Evolutionary conservation across 2,797 vertebrate genomes (phyloP).

Genomic region (Microcaecilia unicolor): DNA sequence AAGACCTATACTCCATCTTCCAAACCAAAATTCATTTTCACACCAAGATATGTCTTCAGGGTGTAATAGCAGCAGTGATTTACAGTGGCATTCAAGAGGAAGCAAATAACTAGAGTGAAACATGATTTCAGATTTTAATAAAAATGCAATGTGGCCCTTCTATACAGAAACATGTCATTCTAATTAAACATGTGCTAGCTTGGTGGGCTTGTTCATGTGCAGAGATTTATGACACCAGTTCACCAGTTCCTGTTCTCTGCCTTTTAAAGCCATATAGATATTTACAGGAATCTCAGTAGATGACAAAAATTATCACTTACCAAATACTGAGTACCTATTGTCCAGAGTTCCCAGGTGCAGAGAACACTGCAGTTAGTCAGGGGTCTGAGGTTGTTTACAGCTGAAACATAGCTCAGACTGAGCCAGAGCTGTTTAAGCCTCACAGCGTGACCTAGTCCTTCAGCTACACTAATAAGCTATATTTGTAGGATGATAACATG

Average conservation of each 20-base stretch:
- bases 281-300: slow-evolving; percentile 3
- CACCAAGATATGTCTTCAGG: slow-evolving; percentile 10
- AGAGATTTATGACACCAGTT: not conserved
- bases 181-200: too few species aligned
- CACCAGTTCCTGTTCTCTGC: not conserved
- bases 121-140: slow-evolving; percentile 15
- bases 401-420: slow-evolving; percentile 11
- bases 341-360: slow-evolving; percentile 5
- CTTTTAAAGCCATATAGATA: not conserved
- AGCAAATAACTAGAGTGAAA: not conserved
- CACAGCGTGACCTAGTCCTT: slow-evolving; percentile 35
- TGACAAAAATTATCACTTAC: slow-evolving; percentile 39
- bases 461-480: slow-evolving; percentile 58
- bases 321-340: slow-evolving; percentile 11
- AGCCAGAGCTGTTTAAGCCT: slow-evolving; percentile 23
- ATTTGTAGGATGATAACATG: slow-evolving; percentile 65
- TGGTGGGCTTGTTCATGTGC: too few species aligned
- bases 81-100: not conserved
- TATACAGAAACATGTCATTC: not conserved
- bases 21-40: slow-evolving; percentile 15
- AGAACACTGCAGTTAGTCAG: slow-evolving; percentile 12
- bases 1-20: slow-evolving; percentile 1
- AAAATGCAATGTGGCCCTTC: not conserved
- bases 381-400: slow-evolving; percentile 41
- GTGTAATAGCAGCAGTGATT: slow-evolving; percentile 8